phyloP scores from a whole-genome alignment of 2,797 vertebrate genomes.

The Clarias laeviceps region DNA sequence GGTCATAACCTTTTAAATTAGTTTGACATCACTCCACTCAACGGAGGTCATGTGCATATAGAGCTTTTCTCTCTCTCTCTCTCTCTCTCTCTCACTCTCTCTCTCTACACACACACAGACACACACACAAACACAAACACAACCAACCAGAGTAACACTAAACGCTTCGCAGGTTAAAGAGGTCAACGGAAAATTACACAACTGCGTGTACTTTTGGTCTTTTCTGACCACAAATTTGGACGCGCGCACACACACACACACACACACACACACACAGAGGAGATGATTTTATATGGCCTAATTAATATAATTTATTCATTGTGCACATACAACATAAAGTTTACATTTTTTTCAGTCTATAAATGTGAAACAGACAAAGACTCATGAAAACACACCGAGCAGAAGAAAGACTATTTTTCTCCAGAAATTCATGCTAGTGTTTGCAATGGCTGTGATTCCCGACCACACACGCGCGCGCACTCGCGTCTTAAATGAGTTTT shows the following conservation, averaged over 20 bases:
- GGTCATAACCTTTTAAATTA: not conserved
- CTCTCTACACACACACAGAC: constrained; percentile 22
- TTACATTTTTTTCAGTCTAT: not conserved
- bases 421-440: not conserved
- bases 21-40: constrained; percentile 18
- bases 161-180: constrained; percentile 23
- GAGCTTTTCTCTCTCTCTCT: not conserved
- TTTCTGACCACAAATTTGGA: constrained; percentile 24
- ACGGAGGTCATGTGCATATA: constrained; percentile 21
- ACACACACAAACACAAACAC: constrained; percentile 31
- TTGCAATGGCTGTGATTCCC: not conserved
- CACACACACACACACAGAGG: not conserved
- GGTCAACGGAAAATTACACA: constrained; percentile 38
- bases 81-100: not conserved
- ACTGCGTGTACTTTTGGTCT: constrained; percentile 40
- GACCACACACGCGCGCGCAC: constrained; percentile 2
- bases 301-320: not conserved
- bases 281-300: not conserved
- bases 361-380: not conserved
- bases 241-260: not conserved
- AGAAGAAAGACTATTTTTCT: not conserved
- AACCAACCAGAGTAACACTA: constrained; percentile 12
- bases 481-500: not conserved
- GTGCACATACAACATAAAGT: not conserved
- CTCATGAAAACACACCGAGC: not conserved